Percentiles rank a stretch among this genome's conserved stretches.
Evolutionary conservation across 2,888 invertebrate species (phyloP).

Genomic region (Eucera pruinosa): DNA sequence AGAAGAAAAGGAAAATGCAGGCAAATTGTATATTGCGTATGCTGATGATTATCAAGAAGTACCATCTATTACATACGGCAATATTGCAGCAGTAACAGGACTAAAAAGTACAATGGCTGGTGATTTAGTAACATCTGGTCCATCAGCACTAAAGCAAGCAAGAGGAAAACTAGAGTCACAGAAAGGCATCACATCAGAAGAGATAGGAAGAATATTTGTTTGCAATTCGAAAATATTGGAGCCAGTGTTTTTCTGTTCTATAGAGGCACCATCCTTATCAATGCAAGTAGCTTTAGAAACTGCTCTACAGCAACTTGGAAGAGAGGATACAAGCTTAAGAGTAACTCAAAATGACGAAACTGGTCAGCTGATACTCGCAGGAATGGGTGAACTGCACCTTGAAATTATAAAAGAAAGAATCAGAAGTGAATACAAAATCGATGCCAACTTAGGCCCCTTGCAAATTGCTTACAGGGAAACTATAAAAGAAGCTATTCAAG

Average conservation of each 20-base stretch:
- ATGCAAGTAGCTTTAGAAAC: conserved; percentile 91
- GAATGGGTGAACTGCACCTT: conserved; percentile 99
- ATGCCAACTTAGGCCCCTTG: conserved; percentile 94
- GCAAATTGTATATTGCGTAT: conserved; percentile 89
- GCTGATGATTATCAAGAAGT: conserved; percentile 96
- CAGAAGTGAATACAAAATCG: conserved; percentile 94
- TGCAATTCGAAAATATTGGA: conserved; percentile 91
- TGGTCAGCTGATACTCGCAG: conserved; percentile 94
- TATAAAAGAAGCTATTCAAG: conserved; percentile 84
- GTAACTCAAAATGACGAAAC: conserved; percentile 91
- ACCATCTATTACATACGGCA: conserved; percentile 88
- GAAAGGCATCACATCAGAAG: conserved; percentile 68
- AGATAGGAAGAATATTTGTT: conserved; percentile 83
- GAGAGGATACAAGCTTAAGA: conserved; percentile 96
- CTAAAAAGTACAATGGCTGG: conserved; percentile 92
- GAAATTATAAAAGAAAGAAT: conserved; percentile 97
- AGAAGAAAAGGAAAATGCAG: conserved; percentile 88
- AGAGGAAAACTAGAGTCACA: conserved; percentile 84
- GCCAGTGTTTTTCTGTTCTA: conserved; percentile 98
- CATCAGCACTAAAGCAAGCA: conserved; percentile 86
- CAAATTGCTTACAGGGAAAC: conserved; percentile 97
- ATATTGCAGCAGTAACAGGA: conserved; percentile 95
- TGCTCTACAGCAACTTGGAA: conserved; percentile 91
- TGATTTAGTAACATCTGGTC: conserved; percentile 89
- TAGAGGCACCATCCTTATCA: conserved; percentile 94